These are phyloP conservation scores for Achlya flavicornis DNA, from an alignment of 2,888 invertebrate species.

Conservation along the genomic window DNA sequence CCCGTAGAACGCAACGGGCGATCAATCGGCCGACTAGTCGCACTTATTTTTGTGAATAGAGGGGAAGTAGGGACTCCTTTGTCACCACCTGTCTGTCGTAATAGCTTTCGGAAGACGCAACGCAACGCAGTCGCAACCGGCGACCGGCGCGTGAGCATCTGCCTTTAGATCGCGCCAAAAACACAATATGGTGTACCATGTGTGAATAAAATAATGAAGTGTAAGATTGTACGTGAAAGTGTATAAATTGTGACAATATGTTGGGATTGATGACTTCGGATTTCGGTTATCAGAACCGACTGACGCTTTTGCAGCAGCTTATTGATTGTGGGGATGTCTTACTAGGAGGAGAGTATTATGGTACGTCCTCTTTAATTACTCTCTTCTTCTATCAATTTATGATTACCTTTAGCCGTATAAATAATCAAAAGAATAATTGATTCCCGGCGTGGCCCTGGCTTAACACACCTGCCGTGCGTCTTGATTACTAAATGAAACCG, in stretches of 20 bases:
- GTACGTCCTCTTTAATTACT: conserved; percentile 39
- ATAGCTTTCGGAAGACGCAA: conserved; percentile 77
- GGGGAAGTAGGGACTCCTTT: conserved; percentile 75
- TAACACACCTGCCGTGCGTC: not conserved
- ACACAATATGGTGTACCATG: conserved; percentile 23
- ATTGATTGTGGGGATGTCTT: conserved; percentile 76
- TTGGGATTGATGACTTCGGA: conserved; percentile 74
- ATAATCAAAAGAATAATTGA: not conserved
- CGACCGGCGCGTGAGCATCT: conserved; percentile 72
- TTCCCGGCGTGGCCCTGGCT: not conserved
- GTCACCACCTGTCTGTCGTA: conserved; percentile 79
- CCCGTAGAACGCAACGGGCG: conserved; percentile 28
- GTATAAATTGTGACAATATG: conserved; percentile 49
- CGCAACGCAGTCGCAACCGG: conserved; percentile 53
- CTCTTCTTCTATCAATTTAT: conserved; percentile 20
- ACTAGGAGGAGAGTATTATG: conserved; percentile 63
- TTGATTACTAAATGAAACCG: not conserved
- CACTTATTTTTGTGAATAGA: conserved; percentile 40
- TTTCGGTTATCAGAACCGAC: conserved; percentile 70
- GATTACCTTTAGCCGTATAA: conserved; percentile 16
- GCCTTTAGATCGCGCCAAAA: conserved; percentile 70
- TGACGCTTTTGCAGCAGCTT: conserved; percentile 72
- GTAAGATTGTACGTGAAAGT: conserved; percentile 18
- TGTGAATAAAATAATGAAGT: conserved; percentile 2
- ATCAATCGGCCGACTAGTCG: conserved; percentile 48